phyloP scores from a whole-genome alignment of 2,797 vertebrate species.

The Anabas testudineus region DNA sequence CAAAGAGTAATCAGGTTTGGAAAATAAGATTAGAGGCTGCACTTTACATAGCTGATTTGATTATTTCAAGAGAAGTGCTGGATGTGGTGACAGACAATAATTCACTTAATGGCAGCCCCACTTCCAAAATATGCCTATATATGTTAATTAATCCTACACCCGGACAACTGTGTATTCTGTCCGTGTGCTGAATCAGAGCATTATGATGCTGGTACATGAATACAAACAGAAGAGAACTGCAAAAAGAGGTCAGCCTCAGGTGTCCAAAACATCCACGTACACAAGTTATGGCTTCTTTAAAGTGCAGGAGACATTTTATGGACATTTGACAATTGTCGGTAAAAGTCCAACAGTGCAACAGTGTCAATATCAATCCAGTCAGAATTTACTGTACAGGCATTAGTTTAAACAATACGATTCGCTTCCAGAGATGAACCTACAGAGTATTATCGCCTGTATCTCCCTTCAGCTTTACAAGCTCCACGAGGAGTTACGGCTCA shows the following conservation, averaged over 20 bases:
- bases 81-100: slow-evolving; percentile 78
- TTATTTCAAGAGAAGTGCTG: slow-evolving; percentile 82
- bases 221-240: slow-evolving; percentile 21
- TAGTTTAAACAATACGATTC: neutral
- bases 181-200: slow-evolving; percentile 47
- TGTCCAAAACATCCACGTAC: neutral
- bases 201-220: slow-evolving; percentile 46
- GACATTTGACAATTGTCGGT: no score
- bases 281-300: neutral
- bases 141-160: slow-evolving; percentile 78
- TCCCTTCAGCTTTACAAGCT: neutral
- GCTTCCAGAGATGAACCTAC: neutral
- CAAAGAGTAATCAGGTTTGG: slow-evolving; percentile 81
- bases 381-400: neutral
- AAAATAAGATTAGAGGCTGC: slow-evolving; percentile 80
- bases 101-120: slow-evolving; percentile 78
- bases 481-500: neutral
- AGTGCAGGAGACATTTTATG: no score
- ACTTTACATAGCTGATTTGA: slow-evolving; percentile 86
- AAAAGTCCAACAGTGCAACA: no score
- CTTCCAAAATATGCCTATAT: slow-evolving; percentile 66
- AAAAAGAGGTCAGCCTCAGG: slow-evolving; percentile 17
- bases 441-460: neutral
- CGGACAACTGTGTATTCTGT: slow-evolving; percentile 61
- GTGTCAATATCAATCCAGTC: no score